Percentiles rank a stretch among this genome's conserved stretches.
These are phyloP conservation scores for Automeris io DNA, from an alignment of 2,888 invertebrate species.

Conservation along the genomic window DNA sequence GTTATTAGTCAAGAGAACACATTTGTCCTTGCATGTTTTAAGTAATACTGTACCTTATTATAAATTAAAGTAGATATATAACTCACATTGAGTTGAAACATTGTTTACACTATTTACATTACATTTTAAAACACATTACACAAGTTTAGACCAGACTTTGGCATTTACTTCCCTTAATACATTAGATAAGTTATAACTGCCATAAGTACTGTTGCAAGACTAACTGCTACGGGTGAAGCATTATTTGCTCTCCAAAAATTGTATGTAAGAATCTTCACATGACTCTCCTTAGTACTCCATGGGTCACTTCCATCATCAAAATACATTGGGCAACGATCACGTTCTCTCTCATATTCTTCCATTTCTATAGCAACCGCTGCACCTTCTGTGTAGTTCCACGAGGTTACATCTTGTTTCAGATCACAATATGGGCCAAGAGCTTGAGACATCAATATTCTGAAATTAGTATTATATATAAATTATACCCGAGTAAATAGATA, in stretches of 20 bases:
- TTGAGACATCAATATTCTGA: constrained; percentile 80
- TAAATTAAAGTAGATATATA: too few relatives aligned
- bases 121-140: too few relatives aligned
- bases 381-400: constrained; percentile 92
- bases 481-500: too few relatives aligned
- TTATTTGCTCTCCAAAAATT: constrained; percentile 55
- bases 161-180: too few relatives aligned
- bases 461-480: constrained; percentile 2
- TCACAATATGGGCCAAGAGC: constrained; percentile 95
- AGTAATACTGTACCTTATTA: too few relatives aligned
- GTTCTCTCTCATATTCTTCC: constrained; percentile 93
- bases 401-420: constrained; percentile 91
- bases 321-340: constrained; percentile 98
- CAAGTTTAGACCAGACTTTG: too few relatives aligned
- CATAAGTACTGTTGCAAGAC: constrained; percentile 27
- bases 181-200: constrained; percentile 27
- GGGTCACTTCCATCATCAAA: constrained; percentile 96
- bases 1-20: too few relatives aligned
- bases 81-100: too few relatives aligned
- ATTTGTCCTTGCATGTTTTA: too few relatives aligned
- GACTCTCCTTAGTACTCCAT: constrained; percentile 84
- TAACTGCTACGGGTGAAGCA: constrained; percentile 27
- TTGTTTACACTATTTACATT: too few relatives aligned
- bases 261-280: constrained; percentile 81
- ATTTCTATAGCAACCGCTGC: constrained; percentile 94